These are phyloP conservation scores for Augochlorella aurata DNA, from an alignment of 2,888 invertebrate genomes.

Conservation along the genomic window DNA sequence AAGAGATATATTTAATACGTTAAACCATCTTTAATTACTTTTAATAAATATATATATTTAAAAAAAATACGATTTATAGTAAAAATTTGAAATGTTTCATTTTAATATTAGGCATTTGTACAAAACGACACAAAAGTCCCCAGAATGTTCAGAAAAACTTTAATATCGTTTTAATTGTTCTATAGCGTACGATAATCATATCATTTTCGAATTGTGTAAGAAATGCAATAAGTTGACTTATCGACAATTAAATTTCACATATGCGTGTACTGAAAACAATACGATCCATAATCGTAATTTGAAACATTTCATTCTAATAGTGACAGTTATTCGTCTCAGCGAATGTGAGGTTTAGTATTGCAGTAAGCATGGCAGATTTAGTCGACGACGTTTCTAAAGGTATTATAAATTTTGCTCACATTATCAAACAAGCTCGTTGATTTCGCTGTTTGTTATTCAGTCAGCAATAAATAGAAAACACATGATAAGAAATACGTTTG, in stretches of 20 bases:
- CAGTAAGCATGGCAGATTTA: neutral
- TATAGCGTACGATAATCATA: neutral
- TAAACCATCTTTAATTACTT: neutral
- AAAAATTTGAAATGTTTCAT: neutral
- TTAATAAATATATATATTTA: neutral
- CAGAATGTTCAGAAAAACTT: neutral
- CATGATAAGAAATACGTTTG: slow-evolving; percentile 57
- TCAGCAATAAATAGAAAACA: slow-evolving; percentile 33
- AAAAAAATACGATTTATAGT: neutral
- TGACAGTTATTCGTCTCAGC: slow-evolving; percentile 1
- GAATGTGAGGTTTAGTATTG: slow-evolving; percentile 5
- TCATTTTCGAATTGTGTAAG: neutral
- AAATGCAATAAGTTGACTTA: neutral
- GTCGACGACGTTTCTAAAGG: slow-evolving; percentile 13
- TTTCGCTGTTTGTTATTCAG: slow-evolving; percentile 32
- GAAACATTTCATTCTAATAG: slow-evolving; percentile 16
- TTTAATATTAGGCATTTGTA: neutral
- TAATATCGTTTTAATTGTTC: neutral
- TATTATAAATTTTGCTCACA: slow-evolving; percentile 19
- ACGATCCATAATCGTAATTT: neutral
- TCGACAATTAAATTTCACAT: neutral
- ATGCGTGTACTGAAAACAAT: neutral
- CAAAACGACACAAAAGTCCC: neutral
- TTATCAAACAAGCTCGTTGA: slow-evolving; percentile 24
- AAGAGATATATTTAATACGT: neutral